Evolutionary conservation across 2,113 vertebrate genomes (phyloP).

Genomic region (Salvelinus fontinalis): DNA sequence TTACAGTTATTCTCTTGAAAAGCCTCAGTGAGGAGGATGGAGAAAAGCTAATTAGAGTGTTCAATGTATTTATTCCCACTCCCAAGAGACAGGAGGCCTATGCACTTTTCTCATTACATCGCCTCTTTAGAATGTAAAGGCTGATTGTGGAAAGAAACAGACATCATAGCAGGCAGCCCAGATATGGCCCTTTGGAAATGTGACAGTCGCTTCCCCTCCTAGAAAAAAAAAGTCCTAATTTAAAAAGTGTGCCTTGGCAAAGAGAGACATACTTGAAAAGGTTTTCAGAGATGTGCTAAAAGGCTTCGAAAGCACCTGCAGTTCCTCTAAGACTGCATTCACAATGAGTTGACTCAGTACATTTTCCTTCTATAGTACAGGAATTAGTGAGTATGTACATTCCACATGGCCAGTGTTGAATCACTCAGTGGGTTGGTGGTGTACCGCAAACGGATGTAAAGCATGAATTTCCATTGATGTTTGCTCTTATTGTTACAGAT

Average conservation of each 20-base stretch:
- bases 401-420: conserved; percentile 42
- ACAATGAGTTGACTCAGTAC: neutral
- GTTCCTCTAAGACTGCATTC: conserved; percentile 32
- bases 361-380: conserved; percentile 12
- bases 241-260: conserved; percentile 15
- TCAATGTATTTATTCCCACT: neutral
- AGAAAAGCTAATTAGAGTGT: neutral
- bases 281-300: conserved; percentile 22
- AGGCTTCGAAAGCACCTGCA: conserved; percentile 39
- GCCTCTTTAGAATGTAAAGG: conserved; percentile 17
- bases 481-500: conserved; percentile 19
- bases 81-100: neutral
- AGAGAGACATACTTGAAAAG: conserved; percentile 12
- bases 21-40: neutral
- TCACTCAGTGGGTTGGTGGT: conserved; percentile 30
- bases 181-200: conserved; percentile 9
- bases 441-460: conserved; percentile 6
- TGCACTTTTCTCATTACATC: conserved; percentile 15
- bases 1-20: neutral
- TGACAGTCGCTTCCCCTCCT: conserved; percentile 9
- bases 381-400: conserved; percentile 16
- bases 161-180: conserved; percentile 11
- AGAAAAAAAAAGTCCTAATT: conserved; percentile 3
- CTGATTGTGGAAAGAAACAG: conserved; percentile 15
- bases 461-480: conserved; percentile 18